Conservation (phyloP, 2,113 vertebrate genomes). For the Leptocoma aspasia region DNA sequence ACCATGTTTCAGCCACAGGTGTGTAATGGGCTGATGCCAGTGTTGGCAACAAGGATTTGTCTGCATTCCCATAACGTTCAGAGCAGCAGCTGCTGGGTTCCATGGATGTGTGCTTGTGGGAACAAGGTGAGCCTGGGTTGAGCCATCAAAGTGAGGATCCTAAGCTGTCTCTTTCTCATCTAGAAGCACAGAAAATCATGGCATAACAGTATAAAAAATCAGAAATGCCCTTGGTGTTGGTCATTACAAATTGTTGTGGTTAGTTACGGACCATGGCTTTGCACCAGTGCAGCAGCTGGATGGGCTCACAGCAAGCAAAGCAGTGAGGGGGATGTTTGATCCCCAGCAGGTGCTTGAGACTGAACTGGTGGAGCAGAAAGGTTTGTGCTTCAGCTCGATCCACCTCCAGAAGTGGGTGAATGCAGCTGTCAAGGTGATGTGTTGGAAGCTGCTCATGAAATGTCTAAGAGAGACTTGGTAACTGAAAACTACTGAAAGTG, state of each 20-base stretch:
- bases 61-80: rapidly evolving
- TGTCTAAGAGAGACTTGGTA: background rate
- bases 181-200: background rate
- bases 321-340: background rate
- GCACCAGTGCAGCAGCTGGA: background rate
- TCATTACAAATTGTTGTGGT: background rate
- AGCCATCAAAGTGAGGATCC: background rate
- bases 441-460: background rate
- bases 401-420: background rate
- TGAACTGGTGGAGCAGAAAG: background rate
- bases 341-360: rapidly evolving
- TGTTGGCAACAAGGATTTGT: background rate
- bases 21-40: background rate
- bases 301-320: background rate
- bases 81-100: background rate
- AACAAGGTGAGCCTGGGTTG: background rate
- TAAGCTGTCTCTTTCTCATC: background rate
- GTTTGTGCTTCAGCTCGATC: background rate
- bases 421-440: background rate
- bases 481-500: background rate
- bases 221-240: background rate
- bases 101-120: background rate
- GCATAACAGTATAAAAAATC: background rate
- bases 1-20: background rate
- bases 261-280: background rate